A percentile compares a stretch with the other conserved stretches of the same genome.
Evolutionary conservation across 30 jellyfish, hydroid and myxozoan species (phyloP).

Genomic region (Nemopilema nomurai): DNA sequence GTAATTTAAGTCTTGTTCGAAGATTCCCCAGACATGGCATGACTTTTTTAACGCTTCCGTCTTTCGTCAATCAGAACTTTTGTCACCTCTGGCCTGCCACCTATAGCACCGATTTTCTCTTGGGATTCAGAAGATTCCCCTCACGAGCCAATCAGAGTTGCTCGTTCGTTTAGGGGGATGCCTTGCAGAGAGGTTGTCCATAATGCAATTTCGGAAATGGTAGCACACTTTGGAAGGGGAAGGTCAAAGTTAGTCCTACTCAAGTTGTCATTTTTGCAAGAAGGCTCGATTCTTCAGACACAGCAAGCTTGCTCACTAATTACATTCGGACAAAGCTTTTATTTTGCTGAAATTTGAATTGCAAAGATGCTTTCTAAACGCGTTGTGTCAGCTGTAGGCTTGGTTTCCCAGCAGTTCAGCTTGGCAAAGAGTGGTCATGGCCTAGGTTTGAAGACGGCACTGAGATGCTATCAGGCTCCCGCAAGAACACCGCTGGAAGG

Average conservation of each 20-base stretch:
- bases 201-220: neutral
- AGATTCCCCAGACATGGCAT: too few relatives aligned
- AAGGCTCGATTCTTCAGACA: neutral
- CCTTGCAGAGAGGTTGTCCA: neutral
- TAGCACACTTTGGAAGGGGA: neutral
- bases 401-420: neutral
- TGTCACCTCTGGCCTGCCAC: neutral
- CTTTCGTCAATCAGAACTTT: neutral
- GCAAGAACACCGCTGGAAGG: constrained; percentile 64
- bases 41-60: too few relatives aligned
- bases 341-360: neutral
- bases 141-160: neutral
- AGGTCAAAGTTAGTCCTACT: neutral
- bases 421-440: constrained; percentile 1
- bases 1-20: too few relatives aligned
- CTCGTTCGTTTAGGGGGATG: neutral
- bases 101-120: neutral
- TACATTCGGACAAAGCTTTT: neutral
- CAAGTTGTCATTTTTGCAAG: neutral
- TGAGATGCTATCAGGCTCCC: constrained; percentile 47
- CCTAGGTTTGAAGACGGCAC: constrained; percentile 17
- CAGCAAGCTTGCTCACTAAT: neutral
- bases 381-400: constrained; percentile 13
- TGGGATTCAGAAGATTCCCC: neutral
- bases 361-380: constrained; percentile 24